Percentiles rank a stretch among this genome's conserved stretches.
Conservation (phyloP, 2,888 invertebrate species). For the Rotaria socialis region DNA sequence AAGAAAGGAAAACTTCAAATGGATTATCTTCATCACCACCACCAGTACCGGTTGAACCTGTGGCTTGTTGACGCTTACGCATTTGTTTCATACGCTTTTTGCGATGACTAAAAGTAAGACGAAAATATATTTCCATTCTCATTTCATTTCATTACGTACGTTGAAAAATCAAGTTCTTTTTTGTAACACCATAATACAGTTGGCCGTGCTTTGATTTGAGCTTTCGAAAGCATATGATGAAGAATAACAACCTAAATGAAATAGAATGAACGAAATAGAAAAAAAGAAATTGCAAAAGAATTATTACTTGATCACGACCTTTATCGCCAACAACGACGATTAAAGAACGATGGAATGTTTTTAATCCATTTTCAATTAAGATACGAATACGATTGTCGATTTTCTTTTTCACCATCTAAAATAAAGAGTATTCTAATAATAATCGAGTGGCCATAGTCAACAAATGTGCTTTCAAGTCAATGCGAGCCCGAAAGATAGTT, state of each 20-base stretch:
- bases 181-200: slow-evolving; percentile 98
- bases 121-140: slow-evolving; percentile 30
- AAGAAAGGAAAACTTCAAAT: slow-evolving; percentile 88
- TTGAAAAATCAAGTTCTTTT: slow-evolving; percentile 82
- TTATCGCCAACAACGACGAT: slow-evolving; percentile 92
- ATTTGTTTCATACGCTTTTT: slow-evolving; percentile 48
- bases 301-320: slow-evolving; percentile 73
- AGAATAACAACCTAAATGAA: slow-evolving; percentile 77
- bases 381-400: slow-evolving; percentile 90
- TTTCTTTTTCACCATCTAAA: slow-evolving; percentile 62
- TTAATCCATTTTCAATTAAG: slow-evolving; percentile 93
- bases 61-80: slow-evolving; percentile 66
- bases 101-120: slow-evolving; percentile 44
- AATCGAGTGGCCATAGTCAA: no score
- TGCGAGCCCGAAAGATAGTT: no score
- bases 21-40: slow-evolving; percentile 87
- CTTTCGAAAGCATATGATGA: slow-evolving; percentile 93
- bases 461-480: no score
- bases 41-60: slow-evolving; percentile 71
- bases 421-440: neutral
- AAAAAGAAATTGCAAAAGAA: neutral
- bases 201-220: slow-evolving; percentile 83
- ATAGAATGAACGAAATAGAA: slow-evolving; percentile 46
- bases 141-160: slow-evolving; percentile 59
- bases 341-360: slow-evolving; percentile 81